These are phyloP conservation scores for Paelopatides confundens DNA, from an alignment of 53 echinoderm and acorn worm genomes.

Conservation along the genomic window DNA sequence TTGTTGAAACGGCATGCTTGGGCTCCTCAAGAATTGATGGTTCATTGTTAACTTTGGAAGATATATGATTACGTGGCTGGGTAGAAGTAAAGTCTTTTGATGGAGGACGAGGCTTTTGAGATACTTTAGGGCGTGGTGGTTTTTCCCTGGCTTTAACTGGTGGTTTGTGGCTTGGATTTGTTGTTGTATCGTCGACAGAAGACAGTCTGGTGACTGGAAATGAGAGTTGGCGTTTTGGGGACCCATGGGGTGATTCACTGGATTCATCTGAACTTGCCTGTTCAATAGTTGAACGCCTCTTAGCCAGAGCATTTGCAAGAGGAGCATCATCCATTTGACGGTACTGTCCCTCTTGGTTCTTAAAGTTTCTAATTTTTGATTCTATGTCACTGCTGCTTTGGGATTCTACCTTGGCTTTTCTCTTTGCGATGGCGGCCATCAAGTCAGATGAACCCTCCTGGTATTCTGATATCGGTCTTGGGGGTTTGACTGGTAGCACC, in stretches of 20 bases:
- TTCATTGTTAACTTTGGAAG: background rate
- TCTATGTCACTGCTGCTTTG: conserved; percentile 68
- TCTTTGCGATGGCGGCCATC: conserved; percentile 60
- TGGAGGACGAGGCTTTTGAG: background rate
- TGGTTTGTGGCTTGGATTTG: conserved; percentile 5
- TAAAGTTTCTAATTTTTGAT: conserved; percentile 77
- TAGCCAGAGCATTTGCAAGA: conserved; percentile 80
- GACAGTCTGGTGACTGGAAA: background rate
- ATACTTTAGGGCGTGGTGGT: background rate
- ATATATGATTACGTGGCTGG: background rate
- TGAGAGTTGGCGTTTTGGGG: background rate
- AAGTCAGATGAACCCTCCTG: background rate
- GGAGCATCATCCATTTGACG: conserved; percentile 66
- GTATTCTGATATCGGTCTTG: background rate
- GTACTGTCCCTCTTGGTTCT: conserved; percentile 60
- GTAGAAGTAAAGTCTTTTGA: background rate
- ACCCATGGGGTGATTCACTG: conserved; percentile 46
- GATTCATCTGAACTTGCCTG: conserved; percentile 73
- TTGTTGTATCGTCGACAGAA: background rate
- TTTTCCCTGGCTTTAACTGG: conserved; percentile 35
- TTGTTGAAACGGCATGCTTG: background rate
- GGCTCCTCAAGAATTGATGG: background rate
- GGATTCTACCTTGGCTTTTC: conserved; percentile 75
- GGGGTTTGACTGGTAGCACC: background rate
- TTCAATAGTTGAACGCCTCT: conserved; percentile 84